These are phyloP conservation scores for Hephaestus fuliginosus DNA, from an alignment of 2,797 vertebrate species.

Conservation along the genomic window DNA sequence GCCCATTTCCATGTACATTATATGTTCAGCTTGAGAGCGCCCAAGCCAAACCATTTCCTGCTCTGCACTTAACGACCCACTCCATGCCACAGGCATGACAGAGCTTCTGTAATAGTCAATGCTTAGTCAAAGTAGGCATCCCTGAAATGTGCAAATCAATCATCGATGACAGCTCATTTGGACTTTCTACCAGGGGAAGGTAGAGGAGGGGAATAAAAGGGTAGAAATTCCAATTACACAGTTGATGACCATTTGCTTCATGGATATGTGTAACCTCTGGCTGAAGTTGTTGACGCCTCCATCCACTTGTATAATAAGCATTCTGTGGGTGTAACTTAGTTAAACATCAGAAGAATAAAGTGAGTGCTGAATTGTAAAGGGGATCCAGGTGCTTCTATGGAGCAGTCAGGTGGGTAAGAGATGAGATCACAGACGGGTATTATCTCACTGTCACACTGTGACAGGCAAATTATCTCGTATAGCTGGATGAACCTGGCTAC, in stretches of 20 bases:
- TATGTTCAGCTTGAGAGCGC: conserved; percentile 47
- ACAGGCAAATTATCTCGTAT: conserved; percentile 30
- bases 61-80: conserved; percentile 58
- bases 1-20: conserved; percentile 63
- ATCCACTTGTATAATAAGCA: conserved; percentile 64
- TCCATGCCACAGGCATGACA: conserved; percentile 59
- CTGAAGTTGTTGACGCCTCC: conserved; percentile 63
- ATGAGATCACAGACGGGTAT: conserved; percentile 35
- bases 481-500: conserved; percentile 25
- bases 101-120: conserved; percentile 72
- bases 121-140: conserved; percentile 77
- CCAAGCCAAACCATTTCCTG: conserved; percentile 43
- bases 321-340: conserved; percentile 54
- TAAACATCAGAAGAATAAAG: conserved; percentile 42
- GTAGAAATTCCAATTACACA: conserved; percentile 80
- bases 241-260: conserved; percentile 67
- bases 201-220: conserved; percentile 59
- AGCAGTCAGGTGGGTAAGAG: conserved; percentile 7
- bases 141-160: conserved; percentile 85
- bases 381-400: conserved; percentile 20
- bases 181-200: conserved; percentile 67
- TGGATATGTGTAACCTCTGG: conserved; percentile 70
- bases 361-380: conserved; percentile 7
- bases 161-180: conserved; percentile 84
- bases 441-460: conserved; percentile 19